A percentile compares a stretch with the other conserved stretches of the same genome.
Evolutionary conservation across 1,140 invertebrate species (phyloP).

Genomic region (Galleria mellonella): DNA sequence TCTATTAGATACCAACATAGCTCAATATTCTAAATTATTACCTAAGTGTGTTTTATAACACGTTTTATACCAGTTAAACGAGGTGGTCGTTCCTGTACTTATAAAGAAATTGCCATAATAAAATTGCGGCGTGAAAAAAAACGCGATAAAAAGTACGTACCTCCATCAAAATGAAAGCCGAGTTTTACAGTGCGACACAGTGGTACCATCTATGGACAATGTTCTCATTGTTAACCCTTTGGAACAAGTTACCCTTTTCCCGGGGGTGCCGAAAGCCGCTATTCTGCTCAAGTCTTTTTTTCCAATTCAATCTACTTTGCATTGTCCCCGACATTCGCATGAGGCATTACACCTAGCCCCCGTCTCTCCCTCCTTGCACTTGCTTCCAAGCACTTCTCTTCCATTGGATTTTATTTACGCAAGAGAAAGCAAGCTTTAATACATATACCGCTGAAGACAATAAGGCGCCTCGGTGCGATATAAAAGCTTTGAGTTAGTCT

Average conservation of each 20-base stretch:
- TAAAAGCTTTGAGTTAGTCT: slow-evolving; percentile 73
- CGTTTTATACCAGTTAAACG: too few species aligned
- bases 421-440: slow-evolving; percentile 70
- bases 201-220: slow-evolving; percentile 26
- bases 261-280: slow-evolving; percentile 47
- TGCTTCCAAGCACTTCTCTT: slow-evolving; percentile 53
- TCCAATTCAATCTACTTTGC: slow-evolving; percentile 73
- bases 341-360: slow-evolving; percentile 64
- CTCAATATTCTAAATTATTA: too few species aligned
- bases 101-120: slow-evolving; percentile 4
- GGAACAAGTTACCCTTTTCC: slow-evolving; percentile 36
- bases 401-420: slow-evolving; percentile 71
- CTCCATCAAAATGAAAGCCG: slow-evolving; percentile 12
- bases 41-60: too few species aligned
- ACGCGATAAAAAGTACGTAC: slow-evolving; percentile 2
- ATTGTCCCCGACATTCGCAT: slow-evolving; percentile 66
- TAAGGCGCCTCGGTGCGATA: slow-evolving; percentile 63
- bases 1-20: too few species aligned
- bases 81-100: too few species aligned
- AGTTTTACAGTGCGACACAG: slow-evolving; percentile 15
- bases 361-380: slow-evolving; percentile 42
- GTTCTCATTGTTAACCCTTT: slow-evolving; percentile 59
- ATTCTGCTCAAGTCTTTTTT: slow-evolving; percentile 57
- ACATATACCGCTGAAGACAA: slow-evolving; percentile 69
- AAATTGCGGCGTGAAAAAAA: slow-evolving; percentile 4